A percentile compares a stretch with the other conserved stretches of the same genome.
Evolutionary conservation across 30 jellyfish, hydroid and myxozoan species (phyloP).

Genomic region (Clytia hemisphaerica): DNA sequence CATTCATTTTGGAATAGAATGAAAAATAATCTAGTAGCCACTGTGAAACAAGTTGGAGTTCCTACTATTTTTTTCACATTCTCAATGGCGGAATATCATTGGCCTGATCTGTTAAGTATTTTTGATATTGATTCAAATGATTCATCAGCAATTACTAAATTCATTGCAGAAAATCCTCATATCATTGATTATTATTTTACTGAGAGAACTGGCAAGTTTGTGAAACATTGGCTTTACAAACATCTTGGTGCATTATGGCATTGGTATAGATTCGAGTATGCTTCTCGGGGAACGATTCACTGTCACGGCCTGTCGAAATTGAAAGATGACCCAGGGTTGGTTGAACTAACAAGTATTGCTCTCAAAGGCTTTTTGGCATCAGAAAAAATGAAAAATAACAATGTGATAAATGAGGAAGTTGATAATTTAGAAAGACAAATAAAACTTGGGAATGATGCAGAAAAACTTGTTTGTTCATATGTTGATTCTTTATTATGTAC

Average conservation of each 20-base stretch:
- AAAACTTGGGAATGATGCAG: slow-evolving; percentile 4
- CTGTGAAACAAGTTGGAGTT: slow-evolving; percentile 27
- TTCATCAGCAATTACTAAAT: neutral
- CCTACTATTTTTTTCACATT: slow-evolving; percentile 34
- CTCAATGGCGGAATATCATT: slow-evolving; percentile 17
- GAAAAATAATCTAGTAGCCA: slow-evolving; percentile 12
- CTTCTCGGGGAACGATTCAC: slow-evolving; percentile 38
- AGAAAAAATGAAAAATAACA: neutral
- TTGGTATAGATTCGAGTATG: slow-evolving; percentile 41
- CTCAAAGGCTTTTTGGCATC: neutral
- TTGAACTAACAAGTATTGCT: neutral
- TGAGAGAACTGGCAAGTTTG: slow-evolving; percentile 25
- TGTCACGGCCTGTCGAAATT: slow-evolving; percentile 41
- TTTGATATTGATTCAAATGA: neutral
- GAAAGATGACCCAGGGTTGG: neutral
- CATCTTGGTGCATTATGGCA: slow-evolving; percentile 36
- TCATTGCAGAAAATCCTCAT: slow-evolving; percentile 15
- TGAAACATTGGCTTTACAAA: slow-evolving; percentile 21
- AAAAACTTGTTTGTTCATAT: neutral
- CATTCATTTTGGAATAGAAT: slow-evolving; percentile 36
- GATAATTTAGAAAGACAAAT: neutral
- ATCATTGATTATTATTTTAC: slow-evolving; percentile 26
- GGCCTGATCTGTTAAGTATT: slow-evolving; percentile 10
- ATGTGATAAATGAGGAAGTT: neutral
- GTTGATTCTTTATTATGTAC: neutral